Conservation (phyloP, 2,888 invertebrate genomes). For the Rhyacophila evoluta region DNA sequence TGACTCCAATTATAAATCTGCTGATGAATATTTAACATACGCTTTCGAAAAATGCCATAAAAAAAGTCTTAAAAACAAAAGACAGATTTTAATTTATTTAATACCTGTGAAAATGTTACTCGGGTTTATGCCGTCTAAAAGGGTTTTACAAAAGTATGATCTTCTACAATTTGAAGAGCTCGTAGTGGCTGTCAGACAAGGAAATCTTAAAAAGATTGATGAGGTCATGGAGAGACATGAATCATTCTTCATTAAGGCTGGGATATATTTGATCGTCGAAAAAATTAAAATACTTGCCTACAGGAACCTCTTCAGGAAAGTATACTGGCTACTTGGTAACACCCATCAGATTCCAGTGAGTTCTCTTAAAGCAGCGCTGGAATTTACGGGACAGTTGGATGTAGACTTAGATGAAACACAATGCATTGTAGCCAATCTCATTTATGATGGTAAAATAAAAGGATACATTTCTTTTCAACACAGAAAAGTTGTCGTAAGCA, state of each 20-base stretch:
- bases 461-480: conserved; percentile 98
- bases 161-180: conserved; percentile 92
- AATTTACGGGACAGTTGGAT: conserved; percentile 84
- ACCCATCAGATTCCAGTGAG: conserved; percentile 91
- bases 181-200: conserved; percentile 88
- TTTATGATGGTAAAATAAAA: conserved; percentile 96
- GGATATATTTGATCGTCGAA: conserved; percentile 97
- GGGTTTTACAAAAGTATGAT: conserved; percentile 88
- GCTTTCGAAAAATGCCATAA: conserved; percentile 93
- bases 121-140: conserved; percentile 91
- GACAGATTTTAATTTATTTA: conserved; percentile 92
- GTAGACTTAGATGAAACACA: conserved; percentile 95
- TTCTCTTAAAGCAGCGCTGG: conserved; percentile 84
- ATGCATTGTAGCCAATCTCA: conserved; percentile 96
- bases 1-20: conserved; percentile 94
- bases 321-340: conserved; percentile 76
- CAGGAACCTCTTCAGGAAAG: conserved; percentile 95
- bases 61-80: conserved; percentile 86
- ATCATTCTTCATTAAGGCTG: conserved; percentile 93
- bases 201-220: conserved; percentile 87
- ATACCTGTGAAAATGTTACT: conserved; percentile 97
- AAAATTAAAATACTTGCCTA: conserved; percentile 96
- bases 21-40: conserved; percentile 92
- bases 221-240: conserved; percentile 88
- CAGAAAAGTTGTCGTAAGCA: conserved; percentile 96